Percentiles rank a stretch among this genome's conserved stretches.
These are phyloP conservation scores for Rhegmatorhina hoffmannsi DNA, from an alignment of 2,113 vertebrate genomes.

Conservation along the genomic window DNA sequence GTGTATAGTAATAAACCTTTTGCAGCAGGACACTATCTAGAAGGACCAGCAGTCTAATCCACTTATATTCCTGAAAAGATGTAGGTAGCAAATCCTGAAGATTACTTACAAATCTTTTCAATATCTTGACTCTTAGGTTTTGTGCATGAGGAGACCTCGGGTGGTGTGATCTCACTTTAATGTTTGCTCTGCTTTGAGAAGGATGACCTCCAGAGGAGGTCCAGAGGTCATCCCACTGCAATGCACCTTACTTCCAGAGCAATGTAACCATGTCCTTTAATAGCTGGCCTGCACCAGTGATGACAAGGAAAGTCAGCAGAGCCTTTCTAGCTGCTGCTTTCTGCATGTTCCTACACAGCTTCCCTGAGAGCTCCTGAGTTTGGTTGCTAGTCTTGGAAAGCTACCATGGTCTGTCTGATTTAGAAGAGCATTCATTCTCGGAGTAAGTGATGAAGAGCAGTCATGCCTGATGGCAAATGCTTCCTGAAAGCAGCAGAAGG, in stretches of 20 bases:
- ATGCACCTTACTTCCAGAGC: neutral
- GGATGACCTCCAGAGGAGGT: neutral
- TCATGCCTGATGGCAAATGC: neutral
- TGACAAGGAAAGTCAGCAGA: neutral
- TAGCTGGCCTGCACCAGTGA: neutral
- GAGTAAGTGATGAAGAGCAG: neutral
- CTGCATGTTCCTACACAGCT: neutral
- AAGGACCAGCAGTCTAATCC: neutral
- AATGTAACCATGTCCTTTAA: neutral
- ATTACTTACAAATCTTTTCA: neutral
- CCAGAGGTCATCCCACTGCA: neutral
- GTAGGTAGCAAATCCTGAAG: neutral
- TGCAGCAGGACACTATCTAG: neutral
- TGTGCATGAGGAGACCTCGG: neutral
- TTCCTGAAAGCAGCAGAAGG: neutral
- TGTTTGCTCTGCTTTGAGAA: accelerated
- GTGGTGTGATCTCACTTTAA: neutral
- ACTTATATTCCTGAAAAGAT: neutral
- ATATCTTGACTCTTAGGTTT: neutral
- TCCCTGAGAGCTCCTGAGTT: neutral
- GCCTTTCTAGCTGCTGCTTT: neutral
- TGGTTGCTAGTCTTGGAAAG: neutral
- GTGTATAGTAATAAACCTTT: neutral
- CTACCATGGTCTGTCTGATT: neutral
- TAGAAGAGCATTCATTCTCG: neutral